Evolutionary conservation across 2,113 vertebrate genomes (phyloP), one percentile per base, ranked within the genome.

Genomic region (Podiceps cristatus): DNA sequence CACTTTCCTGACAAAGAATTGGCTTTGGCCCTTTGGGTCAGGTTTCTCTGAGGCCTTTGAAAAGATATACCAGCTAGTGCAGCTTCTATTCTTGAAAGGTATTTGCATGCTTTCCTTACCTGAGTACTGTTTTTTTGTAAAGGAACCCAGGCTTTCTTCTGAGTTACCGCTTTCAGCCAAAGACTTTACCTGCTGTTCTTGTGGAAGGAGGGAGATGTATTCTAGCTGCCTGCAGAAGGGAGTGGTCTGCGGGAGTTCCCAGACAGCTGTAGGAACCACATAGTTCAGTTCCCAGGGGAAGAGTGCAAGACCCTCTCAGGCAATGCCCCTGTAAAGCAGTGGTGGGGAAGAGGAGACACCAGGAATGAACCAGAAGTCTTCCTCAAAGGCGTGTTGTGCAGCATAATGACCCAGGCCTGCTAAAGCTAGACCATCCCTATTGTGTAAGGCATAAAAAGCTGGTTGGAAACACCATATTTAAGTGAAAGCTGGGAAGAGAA

Each of bases 401-500:
- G 58, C 35, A 2, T 87, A 73, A 49, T 55, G 53, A 66, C 59
- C 50, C 23, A 7, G 35, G 42, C 49, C n/a, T 15, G 2, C 60
- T 81, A 72, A 88, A 67, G 58, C 45, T 67, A 20, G 55, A 33
- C 52, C 28, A 12, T 37, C 62, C 64, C 25, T 78, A 4, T 53
- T 68, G 52, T 64, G 27, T 27, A 66, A 76, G 63, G 87, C 28
- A 50, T 59, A 79, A 88, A 68, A 90, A 63, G 18, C 58, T 53
- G 62, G 11, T 66, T 94, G 58, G 62, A 74, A 90, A 49, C 29
- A 45, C 55, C 29, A 5, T 27, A 3, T 78, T 90, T 60, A 85
- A 91, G 76, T 79, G 85, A 82, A 90, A 94, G 50, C 59, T 92
- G 75, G 28, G 60, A 76, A 91, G 68, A 90, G 24, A 79, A 60